Conservation (phyloP, 2,888 invertebrate species). For the Limnephilus auricula region DNA sequence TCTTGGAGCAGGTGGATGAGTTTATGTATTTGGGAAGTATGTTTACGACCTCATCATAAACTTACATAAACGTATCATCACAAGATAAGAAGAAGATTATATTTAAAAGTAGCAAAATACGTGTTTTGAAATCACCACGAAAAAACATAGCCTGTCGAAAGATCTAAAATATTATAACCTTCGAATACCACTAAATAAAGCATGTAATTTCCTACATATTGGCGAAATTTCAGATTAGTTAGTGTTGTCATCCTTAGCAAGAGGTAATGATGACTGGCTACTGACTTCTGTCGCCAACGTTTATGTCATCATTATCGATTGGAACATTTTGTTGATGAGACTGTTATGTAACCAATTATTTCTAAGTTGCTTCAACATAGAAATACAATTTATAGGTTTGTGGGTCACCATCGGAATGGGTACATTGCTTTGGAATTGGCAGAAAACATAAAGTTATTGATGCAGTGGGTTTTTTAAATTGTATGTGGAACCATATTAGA, state of each 20-base stretch:
- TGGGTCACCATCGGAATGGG: not conserved
- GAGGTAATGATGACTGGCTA: not conserved
- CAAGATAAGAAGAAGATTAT: not conserved
- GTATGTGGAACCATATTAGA: too few species aligned
- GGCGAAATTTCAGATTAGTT: not conserved
- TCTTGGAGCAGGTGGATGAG: too few species aligned
- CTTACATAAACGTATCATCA: not conserved
- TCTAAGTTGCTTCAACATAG: not conserved
- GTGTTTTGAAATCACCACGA: not conserved
- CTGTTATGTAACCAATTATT: not conserved
- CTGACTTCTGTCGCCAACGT: not conserved
- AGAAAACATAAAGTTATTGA: too few species aligned
- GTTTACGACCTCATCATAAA: too few species aligned
- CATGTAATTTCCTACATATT: not conserved
- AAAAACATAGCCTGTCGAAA: not conserved
- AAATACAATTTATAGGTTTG: not conserved
- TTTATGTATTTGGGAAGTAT: too few species aligned
- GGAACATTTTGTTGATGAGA: not conserved
- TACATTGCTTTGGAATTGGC: too few species aligned
- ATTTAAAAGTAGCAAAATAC: not conserved
- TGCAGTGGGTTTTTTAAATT: too few species aligned
- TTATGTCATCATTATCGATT: not conserved
- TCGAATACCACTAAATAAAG: not conserved
- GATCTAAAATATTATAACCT: not conserved
- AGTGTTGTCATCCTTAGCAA: not conserved